Evolutionary conservation across 2,113 vertebrate genomes (phyloP).

Genomic region (Plecotus auritus): DNA sequence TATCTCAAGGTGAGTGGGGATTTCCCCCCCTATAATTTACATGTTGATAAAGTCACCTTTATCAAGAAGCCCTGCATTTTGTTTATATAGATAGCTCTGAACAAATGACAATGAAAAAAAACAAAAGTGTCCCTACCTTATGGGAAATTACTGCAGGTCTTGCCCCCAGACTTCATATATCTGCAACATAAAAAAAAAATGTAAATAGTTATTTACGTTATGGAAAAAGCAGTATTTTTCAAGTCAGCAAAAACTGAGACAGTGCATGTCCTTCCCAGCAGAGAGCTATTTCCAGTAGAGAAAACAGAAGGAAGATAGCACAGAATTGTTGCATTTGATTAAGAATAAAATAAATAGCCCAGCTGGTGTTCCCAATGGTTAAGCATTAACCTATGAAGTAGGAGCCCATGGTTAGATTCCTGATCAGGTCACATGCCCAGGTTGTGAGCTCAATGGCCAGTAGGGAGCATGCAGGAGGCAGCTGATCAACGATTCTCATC

Average conservation of each 20-base stretch:
- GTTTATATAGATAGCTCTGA: background rate
- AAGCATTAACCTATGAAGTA: too few relatives aligned
- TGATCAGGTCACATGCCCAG: too few relatives aligned
- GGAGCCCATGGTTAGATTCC: too few relatives aligned
- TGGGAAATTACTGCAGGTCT: background rate
- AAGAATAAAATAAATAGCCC: background rate
- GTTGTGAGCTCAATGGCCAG: too few relatives aligned
- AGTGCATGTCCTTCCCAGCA: background rate
- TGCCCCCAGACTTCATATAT: background rate
- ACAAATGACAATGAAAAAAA: background rate
- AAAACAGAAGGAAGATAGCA: background rate
- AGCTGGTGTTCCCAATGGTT: too few relatives aligned
- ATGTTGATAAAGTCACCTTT: background rate
- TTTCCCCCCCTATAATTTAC: background rate
- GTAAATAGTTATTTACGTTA: background rate
- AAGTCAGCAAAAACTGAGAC: background rate
- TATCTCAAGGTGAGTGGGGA: background rate
- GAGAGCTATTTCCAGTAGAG: background rate
- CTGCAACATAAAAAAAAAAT: conserved; percentile 38
- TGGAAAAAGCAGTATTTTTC: background rate
- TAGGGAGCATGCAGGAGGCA: too few relatives aligned
- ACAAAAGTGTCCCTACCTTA: conserved; percentile 38
- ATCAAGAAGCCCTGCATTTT: background rate
- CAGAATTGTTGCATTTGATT: background rate
- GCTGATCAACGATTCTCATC: too few relatives aligned